Evolutionary conservation across 2,113 vertebrate species (phyloP).

Genomic region (Hippocampus zosterae): DNA sequence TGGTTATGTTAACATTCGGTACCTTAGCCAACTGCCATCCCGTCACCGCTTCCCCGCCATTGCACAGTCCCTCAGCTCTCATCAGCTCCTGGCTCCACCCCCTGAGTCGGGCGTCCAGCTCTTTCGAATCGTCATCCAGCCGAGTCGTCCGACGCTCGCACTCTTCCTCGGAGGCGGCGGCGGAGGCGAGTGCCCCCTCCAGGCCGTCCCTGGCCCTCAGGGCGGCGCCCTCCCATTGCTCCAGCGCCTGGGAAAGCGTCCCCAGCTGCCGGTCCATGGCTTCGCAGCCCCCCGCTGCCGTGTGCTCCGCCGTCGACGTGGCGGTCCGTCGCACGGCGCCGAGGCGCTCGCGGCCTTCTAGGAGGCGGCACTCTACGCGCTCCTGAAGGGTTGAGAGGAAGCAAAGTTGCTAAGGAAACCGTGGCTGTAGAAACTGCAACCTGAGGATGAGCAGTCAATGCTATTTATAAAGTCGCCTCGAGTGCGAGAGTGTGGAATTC

Average conservation of each 20-base stretch:
- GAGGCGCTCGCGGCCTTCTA: constrained; percentile 81
- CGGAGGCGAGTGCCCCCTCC: constrained; percentile 76
- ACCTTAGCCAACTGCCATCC: constrained; percentile 87
- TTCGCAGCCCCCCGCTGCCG: constrained; percentile 79
- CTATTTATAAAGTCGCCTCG: constrained; percentile 52
- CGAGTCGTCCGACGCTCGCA: constrained; percentile 71
- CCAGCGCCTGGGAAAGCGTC: constrained; percentile 84
- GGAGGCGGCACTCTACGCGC: constrained; percentile 84
- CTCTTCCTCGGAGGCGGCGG: constrained; percentile 82
- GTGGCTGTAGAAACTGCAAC: constrained; percentile 51
- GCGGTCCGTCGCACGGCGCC: constrained; percentile 80
- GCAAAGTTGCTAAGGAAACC: constrained; percentile 84
- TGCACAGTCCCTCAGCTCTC: constrained; percentile 77
- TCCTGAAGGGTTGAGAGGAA: constrained; percentile 73
- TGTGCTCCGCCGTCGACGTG: constrained; percentile 75
- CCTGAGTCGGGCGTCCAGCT: constrained; percentile 71
- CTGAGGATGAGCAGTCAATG: constrained; percentile 20
- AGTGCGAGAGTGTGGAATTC: background rate
- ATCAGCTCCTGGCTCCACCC: constrained; percentile 76
- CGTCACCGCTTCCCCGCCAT: constrained; percentile 79
- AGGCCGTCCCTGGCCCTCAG: constrained; percentile 74
- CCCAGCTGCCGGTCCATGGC: constrained; percentile 83
- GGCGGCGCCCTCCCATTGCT: constrained; percentile 87
- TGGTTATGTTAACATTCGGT: constrained; percentile 9
- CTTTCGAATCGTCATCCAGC: constrained; percentile 78